phyloP scores from a whole-genome alignment of 2,888 invertebrate species.

The Eurytoma adleriae region DNA sequence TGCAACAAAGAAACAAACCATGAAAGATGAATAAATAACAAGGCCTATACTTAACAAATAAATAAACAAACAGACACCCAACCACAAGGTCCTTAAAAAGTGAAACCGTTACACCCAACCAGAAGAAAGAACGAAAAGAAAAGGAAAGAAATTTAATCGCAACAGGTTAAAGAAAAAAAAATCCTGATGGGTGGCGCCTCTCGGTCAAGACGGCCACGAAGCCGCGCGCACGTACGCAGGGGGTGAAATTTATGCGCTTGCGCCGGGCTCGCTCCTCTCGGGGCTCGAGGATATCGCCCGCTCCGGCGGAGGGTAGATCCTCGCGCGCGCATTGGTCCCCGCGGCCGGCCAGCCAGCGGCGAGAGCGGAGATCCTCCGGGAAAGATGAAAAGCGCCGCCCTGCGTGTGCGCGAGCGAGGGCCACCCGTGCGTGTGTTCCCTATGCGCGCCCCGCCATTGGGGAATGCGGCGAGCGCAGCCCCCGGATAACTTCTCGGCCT shows the following conservation, averaged over 20 bases:
- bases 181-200: too few relatives aligned
- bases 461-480: slow-evolving; percentile 58
- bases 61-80: not conserved
- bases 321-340: slow-evolving; percentile 15
- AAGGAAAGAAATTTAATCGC: not conserved
- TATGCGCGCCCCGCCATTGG: slow-evolving; percentile 43
- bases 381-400: slow-evolving; percentile 69
- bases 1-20: too few relatives aligned
- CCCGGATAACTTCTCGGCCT: slow-evolving; percentile 65
- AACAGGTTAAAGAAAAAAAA: not conserved
- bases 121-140: not conserved
- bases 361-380: slow-evolving; percentile 23
- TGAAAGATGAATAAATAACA: too few relatives aligned
- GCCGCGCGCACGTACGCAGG: too few relatives aligned
- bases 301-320: not conserved
- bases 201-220: too few relatives aligned
- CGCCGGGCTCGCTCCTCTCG: not conserved
- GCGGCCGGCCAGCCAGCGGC: slow-evolving; percentile 4
- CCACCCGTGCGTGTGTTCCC: slow-evolving; percentile 65
- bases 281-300: not conserved
- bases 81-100: not conserved
- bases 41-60: too few relatives aligned
- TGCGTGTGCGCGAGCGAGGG: slow-evolving; percentile 46
- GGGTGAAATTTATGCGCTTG: too few relatives aligned
- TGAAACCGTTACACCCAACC: not conserved